phyloP scores from a whole-genome alignment of 2,888 invertebrate genomes.

The Leptarthrus brevirostris region DNA sequence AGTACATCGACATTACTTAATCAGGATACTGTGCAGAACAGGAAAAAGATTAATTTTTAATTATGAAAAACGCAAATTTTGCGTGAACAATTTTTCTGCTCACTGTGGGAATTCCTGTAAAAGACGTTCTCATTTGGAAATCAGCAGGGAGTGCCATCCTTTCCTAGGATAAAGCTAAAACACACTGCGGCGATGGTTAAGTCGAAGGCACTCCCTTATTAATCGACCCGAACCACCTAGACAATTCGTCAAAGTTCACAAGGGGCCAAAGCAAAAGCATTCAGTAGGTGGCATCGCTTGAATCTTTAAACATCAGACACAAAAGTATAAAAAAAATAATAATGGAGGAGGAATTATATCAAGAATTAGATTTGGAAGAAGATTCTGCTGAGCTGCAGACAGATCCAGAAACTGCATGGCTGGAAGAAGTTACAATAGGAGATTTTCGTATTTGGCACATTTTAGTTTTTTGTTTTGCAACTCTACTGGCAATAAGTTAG shows the following conservation, averaged over 20 bases:
- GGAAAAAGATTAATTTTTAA: constrained; percentile 1
- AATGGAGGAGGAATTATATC: constrained; percentile 43
- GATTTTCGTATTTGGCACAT: constrained; percentile 86
- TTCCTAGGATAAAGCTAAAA: constrained; percentile 29
- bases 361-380: not conserved
- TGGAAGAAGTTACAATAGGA: constrained; percentile 76
- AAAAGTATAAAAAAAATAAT: constrained; percentile 31
- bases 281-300: constrained; percentile 44
- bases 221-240: constrained; percentile 55
- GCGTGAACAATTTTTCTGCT: constrained; percentile 5
- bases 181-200: not conserved
- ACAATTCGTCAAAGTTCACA: constrained; percentile 48
- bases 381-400: constrained; percentile 50
- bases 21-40: too few species aligned
- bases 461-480: constrained; percentile 77
- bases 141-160: constrained; percentile 56
- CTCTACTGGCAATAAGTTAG: constrained; percentile 73
- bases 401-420: constrained; percentile 74
- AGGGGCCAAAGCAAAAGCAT: constrained; percentile 45
- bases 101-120: constrained; percentile 1
- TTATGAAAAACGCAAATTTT: constrained; percentile 7
- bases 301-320: constrained; percentile 23
- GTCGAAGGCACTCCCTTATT: constrained; percentile 55
- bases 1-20: too few species aligned
- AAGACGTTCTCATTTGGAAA: constrained; percentile 44